Conservation (phyloP, 2,888 invertebrate genomes). For the Tillus elongatus region DNA sequence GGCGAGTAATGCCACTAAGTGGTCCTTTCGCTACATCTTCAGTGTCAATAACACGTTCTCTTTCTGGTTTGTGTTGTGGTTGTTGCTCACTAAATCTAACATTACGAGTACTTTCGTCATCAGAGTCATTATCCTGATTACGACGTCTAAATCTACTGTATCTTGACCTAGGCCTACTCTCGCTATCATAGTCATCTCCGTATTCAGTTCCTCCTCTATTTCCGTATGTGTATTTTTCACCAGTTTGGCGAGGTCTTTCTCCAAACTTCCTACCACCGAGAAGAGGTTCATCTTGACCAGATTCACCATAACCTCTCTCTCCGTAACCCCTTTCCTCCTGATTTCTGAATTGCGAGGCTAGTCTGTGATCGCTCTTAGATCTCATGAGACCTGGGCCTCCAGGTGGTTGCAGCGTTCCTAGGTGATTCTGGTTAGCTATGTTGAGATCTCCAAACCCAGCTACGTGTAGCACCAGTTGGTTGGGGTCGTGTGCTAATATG, state of each 20-base stretch:
- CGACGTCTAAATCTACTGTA: constrained; percentile 53
- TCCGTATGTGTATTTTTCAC: constrained; percentile 38
- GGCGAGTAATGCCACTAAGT: constrained; percentile 78
- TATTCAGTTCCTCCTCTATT: constrained; percentile 47
- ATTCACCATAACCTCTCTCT: constrained; percentile 48
- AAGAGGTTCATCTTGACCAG: constrained; percentile 56
- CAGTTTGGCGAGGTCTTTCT: constrained; percentile 51
- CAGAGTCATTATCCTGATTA: constrained; percentile 61
- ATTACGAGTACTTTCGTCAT: constrained; percentile 53
- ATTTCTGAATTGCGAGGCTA: constrained; percentile 80
- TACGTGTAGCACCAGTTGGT: constrained; percentile 79
- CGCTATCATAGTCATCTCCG: constrained; percentile 58
- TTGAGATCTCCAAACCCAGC: constrained; percentile 85
- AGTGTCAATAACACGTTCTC: constrained; percentile 72
- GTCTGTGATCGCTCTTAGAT: constrained; percentile 86
- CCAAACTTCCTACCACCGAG: constrained; percentile 71
- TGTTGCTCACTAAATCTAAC: constrained; percentile 59
- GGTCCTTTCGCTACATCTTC: constrained; percentile 82
- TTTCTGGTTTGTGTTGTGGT: constrained; percentile 52
- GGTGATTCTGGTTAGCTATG: constrained; percentile 50
- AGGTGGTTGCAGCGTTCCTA: constrained; percentile 47
- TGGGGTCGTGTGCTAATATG: constrained; percentile 84
- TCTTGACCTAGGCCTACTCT: constrained; percentile 54
- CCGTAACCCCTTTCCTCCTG: constrained; percentile 60
- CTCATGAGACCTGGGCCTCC: constrained; percentile 75